Base-by-base conservation (phyloP, 2,113 vertebrate species). In the Hyla sarda region DNA sequence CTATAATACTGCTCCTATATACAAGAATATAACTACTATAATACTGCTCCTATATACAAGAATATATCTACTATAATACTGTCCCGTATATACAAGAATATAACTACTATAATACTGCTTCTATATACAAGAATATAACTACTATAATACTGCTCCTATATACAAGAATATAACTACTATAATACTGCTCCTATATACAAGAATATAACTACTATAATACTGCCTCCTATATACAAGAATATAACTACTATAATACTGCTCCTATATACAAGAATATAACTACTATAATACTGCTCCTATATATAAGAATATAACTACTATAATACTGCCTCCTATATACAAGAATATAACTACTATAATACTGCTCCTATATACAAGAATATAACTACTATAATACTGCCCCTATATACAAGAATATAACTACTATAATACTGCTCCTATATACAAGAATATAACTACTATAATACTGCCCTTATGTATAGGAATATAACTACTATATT, bases 401-500 rank as follows among this genome's bases (percentile, higher is more conserved):
- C 4, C 62, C 23, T 62, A 62, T 62, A 25, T 62, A 62, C 60
- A 62, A 62, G n/a, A 62, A 62, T 62, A 62, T 62, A 62, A 25
- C 58, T 62, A 25, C 58, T 28, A 62, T 62, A 62, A 62, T 62
- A 62, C 58, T 62, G 25, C 58, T 13, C 58, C 58, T 62, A 62
- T 62, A 23, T 62, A 62, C 58, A 62, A 62, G 58, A 62, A 62
- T 62, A 62, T 62, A 62, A 25, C 58, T 62, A 62, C 58, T 62
- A 62, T 62, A 62, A 62, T 62, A 62, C 58, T 62, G n/a, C n/a
- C 28, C 58, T n/a, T 62, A 62, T 62, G 58, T 62, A 62, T n/a
- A 62, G 28, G 58, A 62, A 62, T 62, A 62, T 62, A 62, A 62
- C 58, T 62, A 62, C 58, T 67, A 67, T n/a, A n/a, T n/a, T n/a